phyloP scores from a whole-genome alignment of 1,140 invertebrate genomes.

The Nasonia giraulti region DNA sequence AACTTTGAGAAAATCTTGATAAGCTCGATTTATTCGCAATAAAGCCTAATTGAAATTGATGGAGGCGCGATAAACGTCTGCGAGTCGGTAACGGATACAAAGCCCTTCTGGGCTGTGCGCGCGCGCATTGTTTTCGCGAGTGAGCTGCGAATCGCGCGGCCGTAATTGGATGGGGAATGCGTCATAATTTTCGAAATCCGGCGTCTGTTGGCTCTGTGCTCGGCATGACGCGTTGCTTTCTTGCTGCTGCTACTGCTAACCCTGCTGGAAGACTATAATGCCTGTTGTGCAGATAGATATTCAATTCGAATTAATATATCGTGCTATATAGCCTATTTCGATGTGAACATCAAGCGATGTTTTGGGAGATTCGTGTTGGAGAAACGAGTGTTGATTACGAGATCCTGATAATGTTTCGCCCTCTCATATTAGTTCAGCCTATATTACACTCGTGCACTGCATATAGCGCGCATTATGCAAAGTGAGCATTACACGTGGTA shows the following conservation, averaged over 20 bases:
- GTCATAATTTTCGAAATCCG: not conserved
- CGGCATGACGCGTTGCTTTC: no score
- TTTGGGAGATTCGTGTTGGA: not conserved
- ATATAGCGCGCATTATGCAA: not conserved
- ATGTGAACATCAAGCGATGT: no score
- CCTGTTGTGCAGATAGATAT: no score
- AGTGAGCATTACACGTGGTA: not conserved
- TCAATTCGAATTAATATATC: no score
- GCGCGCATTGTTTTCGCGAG: not conserved
- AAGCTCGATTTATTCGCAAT: slow-evolving; percentile 35
- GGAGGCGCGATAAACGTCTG: slow-evolving; percentile 9
- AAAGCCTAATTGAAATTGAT: slow-evolving; percentile 43
- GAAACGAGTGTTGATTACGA: not conserved
- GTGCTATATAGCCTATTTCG: no score
- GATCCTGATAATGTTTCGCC: no score
- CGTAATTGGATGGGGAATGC: not conserved
- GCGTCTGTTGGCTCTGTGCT: no score
- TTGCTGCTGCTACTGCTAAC: no score
- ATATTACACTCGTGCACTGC: not conserved
- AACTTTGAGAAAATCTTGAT: slow-evolving; percentile 42
- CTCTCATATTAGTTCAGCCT: no score
- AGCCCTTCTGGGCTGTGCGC: no score
- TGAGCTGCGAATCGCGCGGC: not conserved
- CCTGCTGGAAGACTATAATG: no score
- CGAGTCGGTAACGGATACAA: not conserved